A percentile compares a stretch with the other conserved stretches of the same genome.
Conservation (phyloP, 2,113 vertebrate species). For the Scolopax mira region DNA sequence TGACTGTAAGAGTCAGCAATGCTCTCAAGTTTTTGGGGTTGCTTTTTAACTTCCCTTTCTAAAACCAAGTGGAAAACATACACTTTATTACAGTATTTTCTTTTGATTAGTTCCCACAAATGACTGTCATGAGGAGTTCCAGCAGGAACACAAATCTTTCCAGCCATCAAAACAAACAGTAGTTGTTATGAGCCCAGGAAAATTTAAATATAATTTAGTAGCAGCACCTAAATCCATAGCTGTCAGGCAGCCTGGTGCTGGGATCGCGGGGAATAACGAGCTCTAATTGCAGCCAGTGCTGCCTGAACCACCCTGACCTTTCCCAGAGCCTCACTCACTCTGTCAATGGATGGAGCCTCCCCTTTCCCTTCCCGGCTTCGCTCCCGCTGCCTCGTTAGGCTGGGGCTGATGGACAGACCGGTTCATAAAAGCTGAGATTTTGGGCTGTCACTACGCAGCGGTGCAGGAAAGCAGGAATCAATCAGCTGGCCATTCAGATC, state of each 20-base stretch:
- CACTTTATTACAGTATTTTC: not conserved
- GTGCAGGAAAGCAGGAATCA: slow-evolving; percentile 27
- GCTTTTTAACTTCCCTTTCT: not conserved
- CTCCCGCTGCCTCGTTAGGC: slow-evolving; percentile 50
- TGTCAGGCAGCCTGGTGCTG: not conserved
- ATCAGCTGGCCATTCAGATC: not conserved
- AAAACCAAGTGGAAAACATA: not conserved
- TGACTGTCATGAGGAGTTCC: not conserved
- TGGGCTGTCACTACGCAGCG: not conserved
- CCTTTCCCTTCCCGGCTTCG: not conserved
- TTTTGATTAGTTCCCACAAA: not conserved
- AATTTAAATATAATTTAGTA: not conserved
- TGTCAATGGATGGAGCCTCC: not conserved
- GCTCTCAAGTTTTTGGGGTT: not conserved
- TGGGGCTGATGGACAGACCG: not conserved
- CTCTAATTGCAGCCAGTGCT: not conserved
- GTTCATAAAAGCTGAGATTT: not conserved
- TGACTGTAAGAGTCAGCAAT: not conserved
- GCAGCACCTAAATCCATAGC: not conserved
- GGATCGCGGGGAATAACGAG: not conserved
- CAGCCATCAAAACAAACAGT: not conserved
- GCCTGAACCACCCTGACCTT: not conserved
- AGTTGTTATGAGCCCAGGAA: not conserved
- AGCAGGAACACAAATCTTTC: not conserved
- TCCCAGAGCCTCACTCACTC: not conserved